Evolutionary conservation across 2,113 vertebrate species (phyloP).

Genomic region (Myrmecobius fasciatus): DNA sequence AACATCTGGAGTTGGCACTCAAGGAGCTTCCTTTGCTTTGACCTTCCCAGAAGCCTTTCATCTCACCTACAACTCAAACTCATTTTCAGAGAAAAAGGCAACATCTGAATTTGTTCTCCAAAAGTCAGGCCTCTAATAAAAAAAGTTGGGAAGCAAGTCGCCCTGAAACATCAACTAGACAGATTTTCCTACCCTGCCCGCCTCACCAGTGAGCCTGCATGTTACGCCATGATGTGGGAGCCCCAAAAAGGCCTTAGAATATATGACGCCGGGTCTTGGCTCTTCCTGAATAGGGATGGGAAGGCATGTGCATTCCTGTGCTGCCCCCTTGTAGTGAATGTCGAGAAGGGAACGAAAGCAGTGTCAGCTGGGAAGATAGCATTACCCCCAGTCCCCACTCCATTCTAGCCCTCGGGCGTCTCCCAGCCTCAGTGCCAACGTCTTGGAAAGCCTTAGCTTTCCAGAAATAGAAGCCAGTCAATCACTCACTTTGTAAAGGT

Average conservation of each 20-base stretch:
- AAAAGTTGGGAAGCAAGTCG: conserved; percentile 42
- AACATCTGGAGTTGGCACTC: neutral
- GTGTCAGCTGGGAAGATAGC: neutral
- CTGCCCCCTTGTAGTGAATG: conserved; percentile 1
- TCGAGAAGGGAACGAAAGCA: conserved; percentile 44
- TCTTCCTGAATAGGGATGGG: conserved; percentile 23
- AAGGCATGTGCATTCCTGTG: conserved; percentile 1
- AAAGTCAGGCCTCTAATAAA: conserved; percentile 30
- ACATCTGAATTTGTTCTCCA: conserved; percentile 27
- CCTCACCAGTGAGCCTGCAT: conserved; percentile 24
- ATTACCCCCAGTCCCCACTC: neutral
- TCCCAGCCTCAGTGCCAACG: conserved; percentile 32
- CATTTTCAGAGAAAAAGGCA: conserved; percentile 52
- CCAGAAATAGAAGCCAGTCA: conserved; percentile 46
- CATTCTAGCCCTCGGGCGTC: neutral
- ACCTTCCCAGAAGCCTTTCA: neutral
- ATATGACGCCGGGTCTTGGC: conserved; percentile 20
- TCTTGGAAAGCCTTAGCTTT: neutral
- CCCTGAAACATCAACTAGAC: conserved; percentile 35
- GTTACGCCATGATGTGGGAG: conserved; percentile 24
- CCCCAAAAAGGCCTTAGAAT: conserved; percentile 4
- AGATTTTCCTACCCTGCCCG: conserved; percentile 26
- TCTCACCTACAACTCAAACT: neutral
- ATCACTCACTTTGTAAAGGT: conserved; percentile 61
- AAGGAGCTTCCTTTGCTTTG: neutral